Evolutionary conservation across 2,888 invertebrate species (phyloP).

Genomic region (Ligdia adustata): DNA sequence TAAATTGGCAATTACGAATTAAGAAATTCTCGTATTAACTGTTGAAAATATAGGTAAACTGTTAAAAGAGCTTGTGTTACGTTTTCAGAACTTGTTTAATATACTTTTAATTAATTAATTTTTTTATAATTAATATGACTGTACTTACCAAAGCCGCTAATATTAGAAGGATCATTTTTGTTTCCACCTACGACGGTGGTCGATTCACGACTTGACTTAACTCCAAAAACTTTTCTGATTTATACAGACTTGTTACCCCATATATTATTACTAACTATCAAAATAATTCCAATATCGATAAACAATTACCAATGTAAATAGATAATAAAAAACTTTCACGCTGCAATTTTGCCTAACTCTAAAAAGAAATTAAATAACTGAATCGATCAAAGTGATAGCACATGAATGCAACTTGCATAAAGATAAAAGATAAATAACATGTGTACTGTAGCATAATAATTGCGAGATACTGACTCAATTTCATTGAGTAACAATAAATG

Average conservation of each 20-base stretch:
- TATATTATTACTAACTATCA: constrained; percentile 39
- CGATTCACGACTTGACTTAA: constrained; percentile 43
- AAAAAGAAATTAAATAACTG: constrained; percentile 23
- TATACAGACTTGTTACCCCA: constrained; percentile 67
- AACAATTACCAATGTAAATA: constrained; percentile 37
- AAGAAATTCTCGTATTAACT: too few relatives aligned
- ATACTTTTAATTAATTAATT: too few relatives aligned
- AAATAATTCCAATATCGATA: constrained; percentile 38
- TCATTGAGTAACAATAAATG: not conserved
- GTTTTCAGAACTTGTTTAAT: too few relatives aligned
- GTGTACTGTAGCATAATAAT: constrained; percentile 1
- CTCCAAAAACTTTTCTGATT: constrained; percentile 41
- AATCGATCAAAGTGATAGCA: constrained; percentile 30
- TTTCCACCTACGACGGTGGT: constrained; percentile 57
- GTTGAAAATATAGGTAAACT: too few relatives aligned
- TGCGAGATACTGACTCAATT: constrained; percentile 1
- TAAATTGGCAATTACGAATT: not conserved
- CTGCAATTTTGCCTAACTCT: constrained; percentile 24
- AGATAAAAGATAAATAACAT: constrained; percentile 22
- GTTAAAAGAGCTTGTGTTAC: too few relatives aligned
- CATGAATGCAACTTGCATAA: constrained; percentile 31
- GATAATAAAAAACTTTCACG: constrained; percentile 22
- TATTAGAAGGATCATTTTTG: constrained; percentile 50
- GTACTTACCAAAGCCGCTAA: constrained; percentile 60
- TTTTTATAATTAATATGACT: not conserved